These are phyloP conservation scores for Bactericera cockerelli DNA, from an alignment of 1,140 invertebrate species.

Conservation along the genomic window DNA sequence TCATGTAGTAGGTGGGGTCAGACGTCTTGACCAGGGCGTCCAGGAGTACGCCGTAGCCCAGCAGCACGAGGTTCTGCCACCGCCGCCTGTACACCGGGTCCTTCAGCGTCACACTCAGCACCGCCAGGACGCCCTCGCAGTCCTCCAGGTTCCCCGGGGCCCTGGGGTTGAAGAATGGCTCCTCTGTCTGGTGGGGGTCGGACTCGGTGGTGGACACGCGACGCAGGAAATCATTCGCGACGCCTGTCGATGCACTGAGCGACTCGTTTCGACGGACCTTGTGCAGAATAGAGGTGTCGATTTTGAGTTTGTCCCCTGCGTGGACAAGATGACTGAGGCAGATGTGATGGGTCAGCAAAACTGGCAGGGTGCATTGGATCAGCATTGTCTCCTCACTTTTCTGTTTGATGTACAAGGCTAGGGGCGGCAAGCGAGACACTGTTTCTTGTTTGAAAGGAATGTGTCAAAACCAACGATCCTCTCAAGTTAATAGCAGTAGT, in stretches of 20 bases:
- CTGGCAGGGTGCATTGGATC: too few relatives aligned
- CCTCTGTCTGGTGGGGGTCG: background rate
- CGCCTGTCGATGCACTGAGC: background rate
- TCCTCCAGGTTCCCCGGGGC: background rate
- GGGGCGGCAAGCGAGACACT: too few relatives aligned
- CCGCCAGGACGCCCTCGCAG: background rate
- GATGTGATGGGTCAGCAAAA: too few relatives aligned
- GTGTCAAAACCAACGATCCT: too few relatives aligned
- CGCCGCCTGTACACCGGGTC: background rate
- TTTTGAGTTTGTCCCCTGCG: background rate
- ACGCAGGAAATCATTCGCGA: background rate
- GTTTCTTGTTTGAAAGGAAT: too few relatives aligned
- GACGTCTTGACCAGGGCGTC: background rate
- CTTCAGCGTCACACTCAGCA: background rate
- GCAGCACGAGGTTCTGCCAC: background rate
- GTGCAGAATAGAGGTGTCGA: background rate
- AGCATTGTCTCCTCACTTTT: too few relatives aligned
- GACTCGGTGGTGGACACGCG: background rate
- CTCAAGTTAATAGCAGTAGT: too few relatives aligned
- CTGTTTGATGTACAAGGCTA: too few relatives aligned
- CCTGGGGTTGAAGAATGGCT: too few relatives aligned
- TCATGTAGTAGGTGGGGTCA: background rate
- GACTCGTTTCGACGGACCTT: conserved; percentile 1
- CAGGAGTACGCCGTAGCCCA: background rate
- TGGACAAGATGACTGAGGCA: too few relatives aligned